phyloP scores from a whole-genome alignment of 64 coral and sea anemone species.

The Montipora capricornis region DNA sequence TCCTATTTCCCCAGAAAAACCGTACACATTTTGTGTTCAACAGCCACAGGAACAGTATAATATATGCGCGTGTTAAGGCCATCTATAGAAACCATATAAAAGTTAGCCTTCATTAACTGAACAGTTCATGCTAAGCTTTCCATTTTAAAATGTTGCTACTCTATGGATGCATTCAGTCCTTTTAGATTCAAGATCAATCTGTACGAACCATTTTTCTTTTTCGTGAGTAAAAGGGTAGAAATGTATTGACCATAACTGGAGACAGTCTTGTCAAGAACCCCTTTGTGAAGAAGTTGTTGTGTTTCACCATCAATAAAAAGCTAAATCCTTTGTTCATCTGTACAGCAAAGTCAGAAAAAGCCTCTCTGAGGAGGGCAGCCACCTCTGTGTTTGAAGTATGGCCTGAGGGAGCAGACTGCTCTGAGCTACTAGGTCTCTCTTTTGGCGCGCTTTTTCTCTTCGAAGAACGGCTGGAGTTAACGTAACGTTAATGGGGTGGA shows the following conservation, averaged over 20 bases:
- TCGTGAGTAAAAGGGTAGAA: constrained; percentile 3
- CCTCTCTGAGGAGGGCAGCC: not conserved
- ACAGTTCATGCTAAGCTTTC: constrained; percentile 1
- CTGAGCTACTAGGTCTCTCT: no score
- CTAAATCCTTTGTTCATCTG: no score
- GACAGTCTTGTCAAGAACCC: constrained; percentile 17
- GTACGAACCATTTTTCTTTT: not conserved
- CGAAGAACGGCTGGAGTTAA: no score
- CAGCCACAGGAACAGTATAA: constrained; percentile 17
- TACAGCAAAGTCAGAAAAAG: not conserved
- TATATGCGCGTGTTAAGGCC: not conserved
- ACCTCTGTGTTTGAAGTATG: no score
- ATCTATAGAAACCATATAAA: constrained; percentile 13
- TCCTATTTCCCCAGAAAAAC: not conserved
- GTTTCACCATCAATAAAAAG: not conserved
- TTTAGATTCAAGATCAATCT: constrained; percentile 46
- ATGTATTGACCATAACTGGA: constrained; percentile 11
- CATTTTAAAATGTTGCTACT: constrained; percentile 44
- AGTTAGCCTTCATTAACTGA: constrained; percentile 31
- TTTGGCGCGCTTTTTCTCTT: no score
- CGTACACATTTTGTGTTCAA: constrained; percentile 7
- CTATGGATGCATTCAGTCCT: constrained; percentile 43
- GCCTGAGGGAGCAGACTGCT: no score
- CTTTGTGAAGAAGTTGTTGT: constrained; percentile 3
- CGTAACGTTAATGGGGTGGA: no score